Evolutionary conservation across 2,797 vertebrate species (phyloP), one percentile per base, ranked within the genome.

Genomic region (Gallinago stenura): DNA sequence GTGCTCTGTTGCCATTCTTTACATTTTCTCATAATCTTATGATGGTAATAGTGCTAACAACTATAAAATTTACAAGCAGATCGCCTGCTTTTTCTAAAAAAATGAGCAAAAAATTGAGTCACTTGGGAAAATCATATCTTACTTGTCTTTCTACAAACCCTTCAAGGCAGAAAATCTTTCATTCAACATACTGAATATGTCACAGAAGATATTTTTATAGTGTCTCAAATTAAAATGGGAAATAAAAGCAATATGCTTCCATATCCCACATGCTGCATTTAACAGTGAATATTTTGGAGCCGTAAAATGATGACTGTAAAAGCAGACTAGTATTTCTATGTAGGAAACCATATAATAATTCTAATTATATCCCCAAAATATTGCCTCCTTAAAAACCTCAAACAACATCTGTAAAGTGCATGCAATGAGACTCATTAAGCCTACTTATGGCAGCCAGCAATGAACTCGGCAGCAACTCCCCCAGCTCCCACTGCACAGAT

Each of bases 131-230:
- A 31, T 30, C 6, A 93, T 37, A 53, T 19, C 26, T 53, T 66
- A 10, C 56, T 77, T 73, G 72, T 37, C 72, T 37, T 83, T 90
- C 80, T 18, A 71, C 11, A 41, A 5, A n/a, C 8, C 31, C 28
- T 90, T 83, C 64, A 93, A 83, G 92, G 94, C 50, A 89, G 43
- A 85, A 70, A 85, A 58, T 18, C 46, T 92, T 57, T 46, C 45
- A 37, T 62, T 89, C 60, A 84, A 22, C 43, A 73, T 24, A 51
- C 7, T 81, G 70, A 89, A 46, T 35, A 41, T 50, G 65, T 75
- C 83, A 57, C 6, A 37, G 56, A 68, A 93, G 82, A 87, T 45
- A 65, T 64, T 87, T 95, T 88, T 87, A 73, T 21, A 87, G 30
- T 24, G 14, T 41, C 50, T 53, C 35, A 83, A 93, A 76, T 82